Percentiles rank a stretch among this genome's conserved stretches.
phyloP scores from a whole-genome alignment of 2,888 invertebrate genomes.

The Heliothis peltigera region DNA sequence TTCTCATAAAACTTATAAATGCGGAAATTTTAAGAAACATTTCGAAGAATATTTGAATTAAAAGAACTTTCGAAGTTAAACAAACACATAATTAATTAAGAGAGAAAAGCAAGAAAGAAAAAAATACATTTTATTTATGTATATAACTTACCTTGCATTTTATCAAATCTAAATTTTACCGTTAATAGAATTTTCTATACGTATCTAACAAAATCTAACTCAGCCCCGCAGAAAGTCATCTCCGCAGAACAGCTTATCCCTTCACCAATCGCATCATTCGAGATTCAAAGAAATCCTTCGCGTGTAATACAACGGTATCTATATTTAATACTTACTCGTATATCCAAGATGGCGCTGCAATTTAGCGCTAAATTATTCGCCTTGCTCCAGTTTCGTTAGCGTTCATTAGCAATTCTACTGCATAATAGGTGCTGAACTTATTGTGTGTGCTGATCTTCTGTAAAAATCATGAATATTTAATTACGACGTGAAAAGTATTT shows the following conservation, averaged over 20 bases:
- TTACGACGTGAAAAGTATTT: background rate
- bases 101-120: no score
- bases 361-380: slow-evolving; percentile 54
- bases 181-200: no score
- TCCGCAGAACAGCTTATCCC: background rate
- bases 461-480: slow-evolving; percentile 18
- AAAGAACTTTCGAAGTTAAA: no score
- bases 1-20: no score
- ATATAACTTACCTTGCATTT: no score
- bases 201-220: background rate
- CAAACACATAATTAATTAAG: no score
- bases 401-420: slow-evolving; percentile 48
- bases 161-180: background rate
- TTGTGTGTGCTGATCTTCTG: slow-evolving; percentile 22
- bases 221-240: background rate
- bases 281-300: slow-evolving; percentile 23
- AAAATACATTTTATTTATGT: no score
- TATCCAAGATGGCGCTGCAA: slow-evolving; percentile 32
- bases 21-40: no score
- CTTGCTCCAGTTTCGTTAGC: slow-evolving; percentile 45
- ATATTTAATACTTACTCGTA: slow-evolving; percentile 23
- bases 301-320: slow-evolving; percentile 12
- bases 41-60: no score
- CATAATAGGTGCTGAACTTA: slow-evolving; percentile 35
- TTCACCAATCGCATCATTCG: background rate